Evolutionary conservation across 1,140 invertebrate species (phyloP).

Genomic region (Pseudomyrmex flavicornis): DNA sequence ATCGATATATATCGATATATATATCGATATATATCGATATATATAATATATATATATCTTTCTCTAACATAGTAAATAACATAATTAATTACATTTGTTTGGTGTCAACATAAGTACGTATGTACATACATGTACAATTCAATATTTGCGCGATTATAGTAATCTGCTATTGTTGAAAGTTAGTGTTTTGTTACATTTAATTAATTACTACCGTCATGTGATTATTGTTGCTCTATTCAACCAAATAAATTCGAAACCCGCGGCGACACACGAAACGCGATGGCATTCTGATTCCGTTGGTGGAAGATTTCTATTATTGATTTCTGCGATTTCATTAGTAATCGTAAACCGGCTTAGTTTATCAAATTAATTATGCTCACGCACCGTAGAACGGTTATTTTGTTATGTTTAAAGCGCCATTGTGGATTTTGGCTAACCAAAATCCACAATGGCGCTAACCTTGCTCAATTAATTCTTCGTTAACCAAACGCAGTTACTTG

Average conservation of each 20-base stretch:
- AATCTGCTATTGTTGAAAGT: background rate
- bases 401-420: constrained; percentile 7
- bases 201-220: background rate
- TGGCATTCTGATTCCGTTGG: background rate
- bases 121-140: background rate
- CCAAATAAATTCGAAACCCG: background rate
- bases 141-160: background rate
- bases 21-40: too few species aligned
- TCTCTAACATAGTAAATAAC: too few species aligned
- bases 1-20: too few species aligned
- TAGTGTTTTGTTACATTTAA: background rate
- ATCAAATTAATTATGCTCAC: background rate
- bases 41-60: too few species aligned
- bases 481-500: background rate
- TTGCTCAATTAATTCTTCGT: constrained; percentile 26
- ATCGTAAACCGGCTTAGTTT: background rate
- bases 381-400: background rate
- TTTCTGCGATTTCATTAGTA: constrained; percentile 14
- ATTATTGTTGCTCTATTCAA: background rate
- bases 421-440: background rate
- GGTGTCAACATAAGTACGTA: background rate
- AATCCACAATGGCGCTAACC: too few species aligned
- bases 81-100: too few species aligned
- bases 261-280: background rate
- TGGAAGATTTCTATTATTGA: background rate